A percentile compares a stretch with the other conserved stretches of the same genome.
phyloP scores from a whole-genome alignment of 1,140 invertebrate genomes.

The Dendroctonus ponderosae region DNA sequence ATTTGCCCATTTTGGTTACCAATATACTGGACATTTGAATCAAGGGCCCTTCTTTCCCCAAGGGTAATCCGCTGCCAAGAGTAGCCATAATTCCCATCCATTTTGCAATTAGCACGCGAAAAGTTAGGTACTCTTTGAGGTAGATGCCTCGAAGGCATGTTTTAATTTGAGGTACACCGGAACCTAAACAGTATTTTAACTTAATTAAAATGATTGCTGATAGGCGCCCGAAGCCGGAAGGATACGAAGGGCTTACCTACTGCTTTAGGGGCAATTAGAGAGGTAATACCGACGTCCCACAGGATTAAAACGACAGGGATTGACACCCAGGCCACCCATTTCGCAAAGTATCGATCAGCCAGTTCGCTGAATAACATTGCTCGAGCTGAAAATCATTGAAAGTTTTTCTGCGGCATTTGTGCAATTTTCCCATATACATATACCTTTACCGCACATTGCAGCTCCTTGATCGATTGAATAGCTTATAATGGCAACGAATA shows the following conservation, averaged over 20 bases:
- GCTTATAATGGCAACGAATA: constrained; percentile 92
- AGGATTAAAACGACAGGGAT: constrained; percentile 85
- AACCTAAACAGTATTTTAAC: constrained; percentile 61
- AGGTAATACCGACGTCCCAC: constrained; percentile 91
- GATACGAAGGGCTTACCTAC: constrained; percentile 64
- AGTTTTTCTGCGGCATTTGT: background rate
- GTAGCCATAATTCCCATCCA: constrained; percentile 92
- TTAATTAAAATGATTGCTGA: constrained; percentile 54
- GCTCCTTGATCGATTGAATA: constrained; percentile 95
- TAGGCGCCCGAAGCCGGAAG: constrained; percentile 90
- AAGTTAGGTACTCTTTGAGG: constrained; percentile 94
- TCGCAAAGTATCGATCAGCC: constrained; percentile 70
- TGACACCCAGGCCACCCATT: constrained; percentile 91
- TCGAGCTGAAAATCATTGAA: constrained; percentile 62
- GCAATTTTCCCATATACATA: constrained; percentile 3
- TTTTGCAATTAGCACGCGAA: constrained; percentile 91
- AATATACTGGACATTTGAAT: constrained; percentile 96
- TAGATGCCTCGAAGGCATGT: constrained; percentile 94
- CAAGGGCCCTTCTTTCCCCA: constrained; percentile 98
- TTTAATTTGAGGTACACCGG: constrained; percentile 99
- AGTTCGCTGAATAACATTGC: constrained; percentile 88
- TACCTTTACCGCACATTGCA: constrained; percentile 78
- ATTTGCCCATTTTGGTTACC: constrained; percentile 88
- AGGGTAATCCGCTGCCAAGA: constrained; percentile 89
- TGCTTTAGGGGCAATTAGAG: constrained; percentile 90